These are phyloP conservation scores for Corythornis cristatus DNA, from an alignment of 2,113 vertebrate genomes.

Conservation along the genomic window DNA sequence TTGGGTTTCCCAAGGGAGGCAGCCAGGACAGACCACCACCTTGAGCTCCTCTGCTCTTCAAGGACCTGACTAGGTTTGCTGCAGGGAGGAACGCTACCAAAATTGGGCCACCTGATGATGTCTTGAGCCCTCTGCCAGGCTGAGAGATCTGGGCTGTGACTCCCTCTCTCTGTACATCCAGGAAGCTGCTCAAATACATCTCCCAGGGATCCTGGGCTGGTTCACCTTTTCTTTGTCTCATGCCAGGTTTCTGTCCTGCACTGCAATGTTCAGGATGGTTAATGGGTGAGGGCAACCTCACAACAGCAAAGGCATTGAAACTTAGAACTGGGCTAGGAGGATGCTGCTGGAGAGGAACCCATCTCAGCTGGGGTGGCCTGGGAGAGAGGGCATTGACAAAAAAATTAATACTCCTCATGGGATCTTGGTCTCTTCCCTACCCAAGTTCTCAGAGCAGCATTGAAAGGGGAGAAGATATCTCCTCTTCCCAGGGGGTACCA, in stretches of 20 bases:
- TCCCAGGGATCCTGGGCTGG: background rate
- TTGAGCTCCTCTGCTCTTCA: background rate
- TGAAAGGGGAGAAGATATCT: background rate
- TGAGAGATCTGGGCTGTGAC: background rate
- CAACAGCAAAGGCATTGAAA: background rate
- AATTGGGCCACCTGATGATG: fast-evolving
- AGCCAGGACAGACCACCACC: background rate
- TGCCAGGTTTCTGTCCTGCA: background rate
- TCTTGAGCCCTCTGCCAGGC: background rate
- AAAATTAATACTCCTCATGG: fast-evolving
- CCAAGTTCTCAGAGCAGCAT: background rate
- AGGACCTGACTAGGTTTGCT: background rate
- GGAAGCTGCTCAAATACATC: background rate
- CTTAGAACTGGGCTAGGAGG: background rate
- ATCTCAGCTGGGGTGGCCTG: background rate
- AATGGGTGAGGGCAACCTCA: background rate
- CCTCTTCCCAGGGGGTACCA: background rate
- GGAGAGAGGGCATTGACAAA: background rate
- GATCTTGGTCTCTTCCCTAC: background rate
- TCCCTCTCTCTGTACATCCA: background rate
- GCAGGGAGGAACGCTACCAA: background rate
- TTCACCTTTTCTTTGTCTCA: background rate
- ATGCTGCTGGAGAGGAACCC: background rate
- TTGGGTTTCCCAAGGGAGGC: constrained; percentile 42
- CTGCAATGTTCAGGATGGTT: background rate